These are phyloP conservation scores for Alectoris magna DNA, from an alignment of 2,797 vertebrate genomes.

Conservation along the genomic window DNA sequence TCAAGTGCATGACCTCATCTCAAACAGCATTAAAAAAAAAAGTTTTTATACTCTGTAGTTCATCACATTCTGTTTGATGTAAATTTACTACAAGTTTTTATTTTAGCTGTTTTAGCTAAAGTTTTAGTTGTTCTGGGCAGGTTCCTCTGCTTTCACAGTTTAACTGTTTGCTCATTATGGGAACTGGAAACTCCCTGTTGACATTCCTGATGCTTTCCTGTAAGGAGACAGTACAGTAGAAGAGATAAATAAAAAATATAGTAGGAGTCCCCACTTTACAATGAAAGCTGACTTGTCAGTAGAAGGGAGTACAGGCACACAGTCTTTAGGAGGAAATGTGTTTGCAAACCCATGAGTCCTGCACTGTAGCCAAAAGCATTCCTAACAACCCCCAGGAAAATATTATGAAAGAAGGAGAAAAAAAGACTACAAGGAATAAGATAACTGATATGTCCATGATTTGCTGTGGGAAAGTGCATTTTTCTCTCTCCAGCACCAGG, in stretches of 20 bases:
- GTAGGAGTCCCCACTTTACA: not conserved
- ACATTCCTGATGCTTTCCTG: not conserved
- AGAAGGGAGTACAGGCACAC: not conserved
- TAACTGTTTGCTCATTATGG: not conserved
- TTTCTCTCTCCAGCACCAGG: not conserved
- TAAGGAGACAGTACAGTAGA: not conserved
- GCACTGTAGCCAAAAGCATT: not conserved
- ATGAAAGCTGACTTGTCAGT: not conserved
- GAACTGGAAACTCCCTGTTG: not conserved
- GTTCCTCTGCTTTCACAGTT: not conserved
- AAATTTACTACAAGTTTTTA: too few species aligned
- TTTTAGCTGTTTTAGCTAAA: too few species aligned
- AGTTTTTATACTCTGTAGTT: too few species aligned
- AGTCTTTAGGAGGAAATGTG: not conserved
- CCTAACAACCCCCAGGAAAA: not conserved
- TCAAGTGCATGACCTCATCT: not conserved
- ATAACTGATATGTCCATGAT: not conserved
- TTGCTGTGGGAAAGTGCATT: not conserved
- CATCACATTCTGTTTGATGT: too few species aligned
- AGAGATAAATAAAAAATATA: not conserved
- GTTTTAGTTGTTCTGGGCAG: not conserved
- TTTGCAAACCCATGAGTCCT: not conserved
- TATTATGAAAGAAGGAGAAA: not conserved
- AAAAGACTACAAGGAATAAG: not conserved
- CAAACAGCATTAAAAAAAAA: not conserved